phyloP scores from a whole-genome alignment of 92 coral and sea anemone species.

The Zoanthus sociatus region DNA sequence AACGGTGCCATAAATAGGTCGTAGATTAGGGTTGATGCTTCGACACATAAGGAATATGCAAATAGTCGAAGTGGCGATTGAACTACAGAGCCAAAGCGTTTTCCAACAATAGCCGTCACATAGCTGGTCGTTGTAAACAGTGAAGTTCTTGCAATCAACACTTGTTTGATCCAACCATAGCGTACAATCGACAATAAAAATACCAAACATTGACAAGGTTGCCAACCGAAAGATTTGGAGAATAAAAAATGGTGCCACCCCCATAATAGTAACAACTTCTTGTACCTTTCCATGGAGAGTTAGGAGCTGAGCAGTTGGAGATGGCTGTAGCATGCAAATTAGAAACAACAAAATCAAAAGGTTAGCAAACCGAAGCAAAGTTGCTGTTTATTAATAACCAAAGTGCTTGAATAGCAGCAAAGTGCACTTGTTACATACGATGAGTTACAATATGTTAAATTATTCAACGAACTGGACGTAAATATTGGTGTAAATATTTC shows the following conservation, averaged over 20 bases:
- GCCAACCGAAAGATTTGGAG: conserved; percentile 68
- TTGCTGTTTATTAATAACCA: too few species aligned
- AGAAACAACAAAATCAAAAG: too few species aligned
- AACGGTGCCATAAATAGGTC: conserved; percentile 39
- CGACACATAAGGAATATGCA: conserved; percentile 42
- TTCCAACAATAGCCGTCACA: conserved; percentile 78
- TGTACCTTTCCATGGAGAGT: not conserved
- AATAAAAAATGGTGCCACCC: not conserved
- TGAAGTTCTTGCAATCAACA: conserved; percentile 67
- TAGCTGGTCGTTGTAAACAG: conserved; percentile 48
- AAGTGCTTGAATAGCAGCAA: too few species aligned
- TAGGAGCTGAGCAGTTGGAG: too few species aligned
- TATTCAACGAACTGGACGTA: too few species aligned
- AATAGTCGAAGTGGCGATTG: conserved; percentile 47
- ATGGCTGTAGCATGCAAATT: too few species aligned
- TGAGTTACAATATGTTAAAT: too few species aligned
- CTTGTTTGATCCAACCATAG: conserved; percentile 66
- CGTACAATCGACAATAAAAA: conserved; percentile 71
- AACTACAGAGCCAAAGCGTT: conserved; percentile 65
- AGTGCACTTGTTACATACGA: too few species aligned
- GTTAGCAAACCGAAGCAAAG: too few species aligned
- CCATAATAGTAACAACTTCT: not conserved
- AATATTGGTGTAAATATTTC: too few species aligned
- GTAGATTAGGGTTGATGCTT: conserved; percentile 31
- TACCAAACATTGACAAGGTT: conserved; percentile 65